These are phyloP conservation scores for Drosophila fuyamai DNA, from an alignment of 1,140 invertebrate species.

Conservation along the genomic window DNA sequence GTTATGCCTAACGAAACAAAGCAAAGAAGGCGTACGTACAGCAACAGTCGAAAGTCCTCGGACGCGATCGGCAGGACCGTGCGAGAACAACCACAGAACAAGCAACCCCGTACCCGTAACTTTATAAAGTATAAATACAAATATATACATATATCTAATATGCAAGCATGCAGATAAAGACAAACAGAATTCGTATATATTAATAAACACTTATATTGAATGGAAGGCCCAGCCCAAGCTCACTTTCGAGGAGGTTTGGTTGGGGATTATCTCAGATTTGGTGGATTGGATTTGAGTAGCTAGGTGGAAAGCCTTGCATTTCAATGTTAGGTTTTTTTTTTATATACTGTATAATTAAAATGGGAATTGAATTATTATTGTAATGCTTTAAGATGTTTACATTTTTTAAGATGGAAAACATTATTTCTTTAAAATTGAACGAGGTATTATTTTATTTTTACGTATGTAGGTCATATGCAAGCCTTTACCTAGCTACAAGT, in stretches of 20 bases:
- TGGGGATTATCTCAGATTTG: not conserved
- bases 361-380: too few relatives aligned
- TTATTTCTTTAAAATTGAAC: too few relatives aligned
- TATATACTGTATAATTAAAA: too few relatives aligned
- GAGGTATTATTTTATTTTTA: too few relatives aligned
- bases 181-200: slow-evolving; percentile 57
- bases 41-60: slow-evolving; percentile 30
- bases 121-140: slow-evolving; percentile 50
- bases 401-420: too few relatives aligned
- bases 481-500: not conserved
- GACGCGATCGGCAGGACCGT: slow-evolving; percentile 23
- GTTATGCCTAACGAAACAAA: slow-evolving; percentile 47
- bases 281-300: not conserved
- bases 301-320: not conserved
- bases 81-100: slow-evolving; percentile 13
- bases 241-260: not conserved
- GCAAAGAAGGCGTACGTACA: slow-evolving; percentile 9
- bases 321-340: too few relatives aligned
- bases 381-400: too few relatives aligned
- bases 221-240: not conserved
- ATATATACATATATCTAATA: slow-evolving; percentile 61
- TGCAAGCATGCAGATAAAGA: slow-evolving; percentile 59
- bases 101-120: slow-evolving; percentile 32
- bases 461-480: not conserved
- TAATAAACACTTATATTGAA: slow-evolving; percentile 55